Conservation (phyloP, 2,888 invertebrate genomes). For the Leptarthrus brevirostris region DNA sequence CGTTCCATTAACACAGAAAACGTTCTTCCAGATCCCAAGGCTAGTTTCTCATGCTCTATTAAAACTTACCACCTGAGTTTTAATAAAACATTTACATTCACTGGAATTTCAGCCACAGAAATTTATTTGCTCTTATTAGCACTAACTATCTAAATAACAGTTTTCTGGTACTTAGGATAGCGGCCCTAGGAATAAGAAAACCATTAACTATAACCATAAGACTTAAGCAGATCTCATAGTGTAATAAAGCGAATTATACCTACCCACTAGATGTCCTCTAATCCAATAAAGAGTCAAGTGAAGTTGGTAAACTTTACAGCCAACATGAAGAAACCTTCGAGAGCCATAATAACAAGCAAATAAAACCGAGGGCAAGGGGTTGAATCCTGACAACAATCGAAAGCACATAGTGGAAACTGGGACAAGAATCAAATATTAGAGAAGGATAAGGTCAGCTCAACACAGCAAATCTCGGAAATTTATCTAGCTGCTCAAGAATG, state of each 20-base stretch:
- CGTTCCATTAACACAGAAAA: too few species aligned
- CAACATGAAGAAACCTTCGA: neutral
- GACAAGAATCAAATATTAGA: conserved; percentile 21
- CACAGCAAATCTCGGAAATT: conserved; percentile 28
- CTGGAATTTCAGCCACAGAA: too few species aligned
- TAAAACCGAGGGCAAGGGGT: neutral
- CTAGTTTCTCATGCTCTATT: too few species aligned
- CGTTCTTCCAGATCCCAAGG: too few species aligned
- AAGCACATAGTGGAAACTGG: conserved; percentile 32
- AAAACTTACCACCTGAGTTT: too few species aligned
- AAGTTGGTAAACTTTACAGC: conserved; percentile 13
- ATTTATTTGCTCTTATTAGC: neutral
- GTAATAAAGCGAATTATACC: conserved; percentile 30
- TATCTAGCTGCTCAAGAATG: conserved; percentile 19
- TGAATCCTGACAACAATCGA: conserved; percentile 16
- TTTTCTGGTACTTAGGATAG: neutral
- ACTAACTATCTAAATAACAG: conserved; percentile 15
- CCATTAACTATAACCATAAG: conserved; percentile 16
- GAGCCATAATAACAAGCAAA: neutral
- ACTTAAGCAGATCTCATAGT: conserved; percentile 1
- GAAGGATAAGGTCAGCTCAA: conserved; percentile 36
- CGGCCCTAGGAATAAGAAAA: neutral
- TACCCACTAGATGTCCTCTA: conserved; percentile 17
- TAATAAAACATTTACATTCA: too few species aligned
- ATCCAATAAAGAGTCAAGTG: conserved; percentile 22